These are phyloP conservation scores for Blennius ocellaris DNA, from an alignment of 2,113 vertebrate genomes.

Conservation along the genomic window DNA sequence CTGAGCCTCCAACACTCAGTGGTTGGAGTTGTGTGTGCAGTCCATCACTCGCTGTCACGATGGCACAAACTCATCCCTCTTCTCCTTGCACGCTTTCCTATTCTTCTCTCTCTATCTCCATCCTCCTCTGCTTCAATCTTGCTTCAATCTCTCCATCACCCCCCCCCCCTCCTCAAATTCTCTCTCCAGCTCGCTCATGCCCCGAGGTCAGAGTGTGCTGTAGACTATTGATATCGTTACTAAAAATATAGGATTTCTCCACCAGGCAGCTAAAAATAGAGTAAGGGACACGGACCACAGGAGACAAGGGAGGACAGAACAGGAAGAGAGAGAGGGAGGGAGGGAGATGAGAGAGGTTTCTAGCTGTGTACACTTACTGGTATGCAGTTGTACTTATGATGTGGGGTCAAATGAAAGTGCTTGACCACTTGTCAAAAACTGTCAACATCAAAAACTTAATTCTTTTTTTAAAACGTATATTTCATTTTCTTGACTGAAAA, in stretches of 20 bases:
- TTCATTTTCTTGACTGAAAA: no score
- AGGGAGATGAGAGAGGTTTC: slow-evolving; percentile 40
- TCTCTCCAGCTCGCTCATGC: slow-evolving; percentile 29
- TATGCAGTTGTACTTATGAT: background rate
- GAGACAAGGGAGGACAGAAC: slow-evolving; percentile 49
- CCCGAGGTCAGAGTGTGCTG: slow-evolving; percentile 80
- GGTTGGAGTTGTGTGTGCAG: slow-evolving; percentile 21
- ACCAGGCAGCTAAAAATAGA: slow-evolving; percentile 78
- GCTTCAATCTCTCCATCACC: slow-evolving; percentile 29
- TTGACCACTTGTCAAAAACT: background rate
- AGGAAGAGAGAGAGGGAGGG: slow-evolving; percentile 37
- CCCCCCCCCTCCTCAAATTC: slow-evolving; percentile 17
- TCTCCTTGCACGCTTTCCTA: slow-evolving; percentile 4
- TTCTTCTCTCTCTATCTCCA: slow-evolving; percentile 39
- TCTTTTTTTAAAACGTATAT: no score
- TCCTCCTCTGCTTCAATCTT: slow-evolving; percentile 28
- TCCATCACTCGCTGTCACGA: slow-evolving; percentile 61
- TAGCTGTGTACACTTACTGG: slow-evolving; percentile 9
- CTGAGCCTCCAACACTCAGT: slow-evolving; percentile 17
- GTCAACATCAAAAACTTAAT: no score
- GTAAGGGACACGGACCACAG: slow-evolving; percentile 69
- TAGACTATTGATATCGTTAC: slow-evolving; percentile 81
- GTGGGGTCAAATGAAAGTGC: slow-evolving; percentile 11
- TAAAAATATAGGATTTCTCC: slow-evolving; percentile 83
- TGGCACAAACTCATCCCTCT: slow-evolving; percentile 54